A percentile compares a stretch with the other conserved stretches of the same genome.
Conservation (phyloP, 2,888 invertebrate species). For the Pyrrhosoma nymphula region DNA sequence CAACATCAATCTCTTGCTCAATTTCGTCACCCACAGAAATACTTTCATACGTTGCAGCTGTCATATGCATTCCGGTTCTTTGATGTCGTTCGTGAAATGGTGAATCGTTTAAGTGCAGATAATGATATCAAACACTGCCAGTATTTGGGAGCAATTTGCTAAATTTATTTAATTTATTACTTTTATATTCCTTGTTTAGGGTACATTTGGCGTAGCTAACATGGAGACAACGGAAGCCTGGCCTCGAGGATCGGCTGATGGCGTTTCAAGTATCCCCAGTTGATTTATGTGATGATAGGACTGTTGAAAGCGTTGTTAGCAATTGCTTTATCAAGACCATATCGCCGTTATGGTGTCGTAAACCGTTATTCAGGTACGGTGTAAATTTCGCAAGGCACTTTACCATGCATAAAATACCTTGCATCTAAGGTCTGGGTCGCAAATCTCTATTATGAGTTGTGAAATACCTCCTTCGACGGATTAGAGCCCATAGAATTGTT, state of each 20-base stretch:
- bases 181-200: too few species aligned
- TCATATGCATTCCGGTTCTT: too few species aligned
- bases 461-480: background rate
- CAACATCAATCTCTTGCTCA: too few species aligned
- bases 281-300: background rate
- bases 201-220: too few species aligned
- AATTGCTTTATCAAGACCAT: slow-evolving; percentile 16
- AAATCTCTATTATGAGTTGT: background rate
- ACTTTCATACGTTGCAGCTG: too few species aligned
- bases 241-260: background rate
- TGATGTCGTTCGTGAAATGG: too few species aligned
- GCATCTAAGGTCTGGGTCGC: background rate
- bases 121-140: too few species aligned
- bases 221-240: background rate
- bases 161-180: too few species aligned
- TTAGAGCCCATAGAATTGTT: background rate
- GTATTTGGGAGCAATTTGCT: too few species aligned
- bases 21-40: too few species aligned
- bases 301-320: slow-evolving; percentile 4
- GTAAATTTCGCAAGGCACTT: background rate
- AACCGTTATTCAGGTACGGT: background rate
- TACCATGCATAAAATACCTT: background rate
- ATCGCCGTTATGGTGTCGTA: slow-evolving; percentile 1
- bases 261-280: background rate
- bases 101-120: too few species aligned